Percentiles rank a stretch among this genome's conserved stretches.
phyloP scores from a whole-genome alignment of 2,797 vertebrate genomes.

The Phylloscopus collybita region DNA sequence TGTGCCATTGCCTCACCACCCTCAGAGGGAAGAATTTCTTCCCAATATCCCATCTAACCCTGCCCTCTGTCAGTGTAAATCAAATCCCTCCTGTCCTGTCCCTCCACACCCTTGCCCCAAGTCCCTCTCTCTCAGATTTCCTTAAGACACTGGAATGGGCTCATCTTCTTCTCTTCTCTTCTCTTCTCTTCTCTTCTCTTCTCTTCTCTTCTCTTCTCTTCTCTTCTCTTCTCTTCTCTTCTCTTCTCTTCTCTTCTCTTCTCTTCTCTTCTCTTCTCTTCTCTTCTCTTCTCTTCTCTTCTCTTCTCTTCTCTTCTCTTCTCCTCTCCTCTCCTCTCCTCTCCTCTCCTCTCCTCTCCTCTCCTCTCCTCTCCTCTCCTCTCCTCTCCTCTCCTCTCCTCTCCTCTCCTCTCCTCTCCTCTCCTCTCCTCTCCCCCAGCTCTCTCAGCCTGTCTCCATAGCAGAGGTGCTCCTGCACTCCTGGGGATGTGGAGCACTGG shows the following conservation, averaged over 20 bases:
- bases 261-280: neutral
- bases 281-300: neutral
- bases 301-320: neutral
- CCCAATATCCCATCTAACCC: too few species aligned
- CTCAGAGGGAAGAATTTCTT: neutral
- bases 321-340: neutral
- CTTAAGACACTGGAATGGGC: neutral
- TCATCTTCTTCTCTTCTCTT: neutral
- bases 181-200: neutral
- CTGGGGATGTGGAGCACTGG: neutral
- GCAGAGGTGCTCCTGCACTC: neutral
- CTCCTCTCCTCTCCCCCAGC: neutral
- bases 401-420: too few species aligned
- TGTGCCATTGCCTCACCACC: rapidly evolving
- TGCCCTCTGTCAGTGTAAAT: neutral
- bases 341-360: neutral
- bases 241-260: neutral
- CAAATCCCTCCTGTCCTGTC: too few species aligned
- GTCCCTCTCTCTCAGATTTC: neutral
- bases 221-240: neutral
- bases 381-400: neutral
- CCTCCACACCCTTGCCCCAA: neutral
- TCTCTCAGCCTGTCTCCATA: neutral
- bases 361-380: neutral
- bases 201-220: neutral